phyloP scores from a whole-genome alignment of 2,888 invertebrate genomes.

The Ectobius pallidus region DNA sequence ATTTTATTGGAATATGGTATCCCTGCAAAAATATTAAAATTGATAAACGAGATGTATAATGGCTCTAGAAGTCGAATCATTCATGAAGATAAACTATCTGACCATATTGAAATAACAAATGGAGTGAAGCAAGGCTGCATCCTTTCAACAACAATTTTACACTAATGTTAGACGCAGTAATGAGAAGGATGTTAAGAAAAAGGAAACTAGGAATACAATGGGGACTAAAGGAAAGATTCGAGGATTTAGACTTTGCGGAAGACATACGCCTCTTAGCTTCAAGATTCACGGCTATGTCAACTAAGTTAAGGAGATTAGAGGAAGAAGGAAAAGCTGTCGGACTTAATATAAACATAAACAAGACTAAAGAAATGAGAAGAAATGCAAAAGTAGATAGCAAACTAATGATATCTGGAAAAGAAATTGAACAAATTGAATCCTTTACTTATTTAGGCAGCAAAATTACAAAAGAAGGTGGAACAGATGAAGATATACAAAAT shows the following conservation, averaged over 20 bases:
- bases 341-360: constrained; percentile 2
- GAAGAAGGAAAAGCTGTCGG: neutral
- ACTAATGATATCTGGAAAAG: neutral
- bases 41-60: neutral
- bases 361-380: neutral
- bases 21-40: neutral
- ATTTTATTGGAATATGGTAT: neutral
- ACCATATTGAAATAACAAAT: neutral
- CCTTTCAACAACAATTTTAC: neutral
- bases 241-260: neutral
- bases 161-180: neutral
- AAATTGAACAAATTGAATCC: neutral
- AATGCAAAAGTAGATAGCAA: neutral
- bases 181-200: too few species aligned
- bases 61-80: neutral
- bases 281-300: neutral
- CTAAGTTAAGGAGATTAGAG: neutral
- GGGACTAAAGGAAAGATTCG: neutral
- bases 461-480: neutral
- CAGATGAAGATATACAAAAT: too few species aligned
- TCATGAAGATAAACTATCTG: neutral
- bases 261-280: neutral
- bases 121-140: neutral
- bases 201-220: neutral
- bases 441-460: neutral